Conservation (phyloP, 2,797 vertebrate genomes). For the Labroides dimidiatus region DNA sequence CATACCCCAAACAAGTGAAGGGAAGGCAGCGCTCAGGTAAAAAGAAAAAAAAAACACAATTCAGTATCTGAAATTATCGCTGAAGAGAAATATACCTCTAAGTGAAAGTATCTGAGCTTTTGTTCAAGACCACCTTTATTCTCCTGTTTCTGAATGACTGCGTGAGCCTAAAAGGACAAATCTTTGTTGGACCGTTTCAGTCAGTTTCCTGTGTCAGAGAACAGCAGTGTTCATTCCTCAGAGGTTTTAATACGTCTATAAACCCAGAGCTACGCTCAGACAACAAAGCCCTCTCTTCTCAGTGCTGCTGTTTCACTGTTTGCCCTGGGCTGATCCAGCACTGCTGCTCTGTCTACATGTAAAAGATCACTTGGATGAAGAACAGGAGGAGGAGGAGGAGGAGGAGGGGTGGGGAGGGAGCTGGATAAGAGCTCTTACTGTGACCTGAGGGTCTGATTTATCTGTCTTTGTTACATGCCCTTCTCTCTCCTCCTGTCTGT, state of each 20-base stretch:
- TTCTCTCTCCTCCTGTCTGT: slow-evolving; percentile 23
- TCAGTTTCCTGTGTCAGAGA: slow-evolving; percentile 11
- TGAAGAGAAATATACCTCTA: too few relatives aligned
- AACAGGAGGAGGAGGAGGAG: not conserved
- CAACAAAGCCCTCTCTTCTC: slow-evolving; percentile 65
- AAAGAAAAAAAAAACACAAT: not conserved
- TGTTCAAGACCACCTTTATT: not conserved
- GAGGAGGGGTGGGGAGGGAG: slow-evolving; percentile 5
- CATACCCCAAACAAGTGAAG: too few relatives aligned
- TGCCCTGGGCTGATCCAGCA: slow-evolving; percentile 48
- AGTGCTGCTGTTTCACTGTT: slow-evolving; percentile 35
- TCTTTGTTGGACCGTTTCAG: slow-evolving; percentile 27
- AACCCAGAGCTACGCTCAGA: slow-evolving; percentile 48
- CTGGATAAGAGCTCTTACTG: slow-evolving; percentile 27
- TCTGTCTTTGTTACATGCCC: slow-evolving; percentile 25
- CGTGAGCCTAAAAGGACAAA: not conserved
- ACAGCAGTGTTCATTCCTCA: slow-evolving; percentile 25
- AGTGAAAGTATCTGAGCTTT: too few relatives aligned
- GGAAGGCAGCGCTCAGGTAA: too few relatives aligned
- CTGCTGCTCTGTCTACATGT: not conserved
- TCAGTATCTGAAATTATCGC: too few relatives aligned
- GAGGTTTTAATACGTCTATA: slow-evolving; percentile 44
- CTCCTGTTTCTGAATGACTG: not conserved
- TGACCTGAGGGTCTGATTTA: slow-evolving; percentile 48
- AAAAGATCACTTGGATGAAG: slow-evolving; percentile 29